A percentile compares a stretch with the other conserved stretches of the same genome.
Evolutionary conservation across 2,888 invertebrate genomes (phyloP).

Genomic region (Platynereis dumerilii): DNA sequence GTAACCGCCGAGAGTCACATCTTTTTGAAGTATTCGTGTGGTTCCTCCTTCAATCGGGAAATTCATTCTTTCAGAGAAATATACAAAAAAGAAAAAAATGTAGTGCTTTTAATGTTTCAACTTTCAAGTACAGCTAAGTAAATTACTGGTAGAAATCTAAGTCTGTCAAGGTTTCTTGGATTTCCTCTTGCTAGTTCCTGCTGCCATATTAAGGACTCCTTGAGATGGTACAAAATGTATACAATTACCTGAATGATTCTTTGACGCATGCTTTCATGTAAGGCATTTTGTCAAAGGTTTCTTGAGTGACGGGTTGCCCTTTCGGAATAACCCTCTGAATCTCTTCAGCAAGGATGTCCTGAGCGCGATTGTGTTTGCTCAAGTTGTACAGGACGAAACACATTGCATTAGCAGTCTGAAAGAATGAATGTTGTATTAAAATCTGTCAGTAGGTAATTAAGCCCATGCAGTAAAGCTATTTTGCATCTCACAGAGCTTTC

Average conservation of each 20-base stretch:
- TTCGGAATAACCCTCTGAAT: conserved; percentile 34
- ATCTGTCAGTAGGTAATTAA: too few species aligned
- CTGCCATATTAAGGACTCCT: too few species aligned
- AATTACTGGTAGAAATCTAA: too few species aligned
- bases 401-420: conserved; percentile 46
- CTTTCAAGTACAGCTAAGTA: too few species aligned
- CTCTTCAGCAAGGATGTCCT: conserved; percentile 42
- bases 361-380: conserved; percentile 40
- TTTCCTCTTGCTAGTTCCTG: too few species aligned
- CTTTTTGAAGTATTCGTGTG: conserved; percentile 39
- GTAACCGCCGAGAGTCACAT: conserved; percentile 44
- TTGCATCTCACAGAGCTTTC: too few species aligned
- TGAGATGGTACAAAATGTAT: too few species aligned
- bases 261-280: conserved; percentile 49
- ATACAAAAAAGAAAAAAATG: too few species aligned
- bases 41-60: conserved; percentile 48
- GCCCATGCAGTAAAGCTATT: too few species aligned
- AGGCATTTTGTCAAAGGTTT: conserved; percentile 37
- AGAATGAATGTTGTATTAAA: not conserved
- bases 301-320: conserved; percentile 28
- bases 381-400: conserved; percentile 46
- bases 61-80: conserved; percentile 39
- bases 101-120: too few species aligned
- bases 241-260: conserved; percentile 48
- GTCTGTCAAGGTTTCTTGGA: too few species aligned